These are phyloP conservation scores for Cataglyphis altisquamis DNA, from an alignment of 2,888 invertebrate species.

Conservation along the genomic window DNA sequence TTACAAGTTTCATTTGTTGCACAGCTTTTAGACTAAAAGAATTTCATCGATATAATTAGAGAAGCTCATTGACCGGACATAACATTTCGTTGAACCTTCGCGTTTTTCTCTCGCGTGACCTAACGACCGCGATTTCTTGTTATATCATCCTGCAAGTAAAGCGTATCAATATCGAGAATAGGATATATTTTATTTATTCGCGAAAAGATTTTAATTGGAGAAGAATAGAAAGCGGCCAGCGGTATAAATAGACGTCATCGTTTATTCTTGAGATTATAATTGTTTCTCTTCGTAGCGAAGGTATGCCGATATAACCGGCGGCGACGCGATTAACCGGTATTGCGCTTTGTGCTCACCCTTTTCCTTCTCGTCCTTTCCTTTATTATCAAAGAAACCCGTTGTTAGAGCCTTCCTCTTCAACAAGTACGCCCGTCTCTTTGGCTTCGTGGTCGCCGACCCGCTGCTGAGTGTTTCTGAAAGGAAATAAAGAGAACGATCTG, in stretches of 20 bases:
- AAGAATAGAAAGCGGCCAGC: background rate
- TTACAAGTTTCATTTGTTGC: background rate
- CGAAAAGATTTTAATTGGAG: slow-evolving; percentile 13
- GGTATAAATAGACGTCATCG: slow-evolving; percentile 34
- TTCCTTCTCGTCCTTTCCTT: slow-evolving; percentile 91
- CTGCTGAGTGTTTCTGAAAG: slow-evolving; percentile 86
- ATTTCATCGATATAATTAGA: background rate
- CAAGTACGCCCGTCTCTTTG: slow-evolving; percentile 93
- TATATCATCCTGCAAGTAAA: slow-evolving; percentile 1
- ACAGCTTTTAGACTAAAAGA: background rate
- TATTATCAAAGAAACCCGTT: slow-evolving; percentile 94
- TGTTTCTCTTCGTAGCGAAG: background rate
- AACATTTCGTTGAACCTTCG: slow-evolving; percentile 32
- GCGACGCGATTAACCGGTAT: slow-evolving; percentile 3
- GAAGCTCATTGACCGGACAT: slow-evolving; percentile 32
- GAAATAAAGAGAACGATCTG: slow-evolving; percentile 54
- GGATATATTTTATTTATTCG: background rate
- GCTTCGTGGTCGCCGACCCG: slow-evolving; percentile 88
- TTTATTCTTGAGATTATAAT: slow-evolving; percentile 18
- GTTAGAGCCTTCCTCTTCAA: slow-evolving; percentile 96
- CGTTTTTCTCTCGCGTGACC: slow-evolving; percentile 8
- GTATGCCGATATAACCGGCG: background rate
- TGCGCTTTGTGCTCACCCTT: slow-evolving; percentile 87
- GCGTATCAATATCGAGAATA: slow-evolving; percentile 11
- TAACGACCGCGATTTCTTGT: slow-evolving; percentile 22